phyloP scores from a whole-genome alignment of 2,888 invertebrate species.

The Girardia tigrina region DNA sequence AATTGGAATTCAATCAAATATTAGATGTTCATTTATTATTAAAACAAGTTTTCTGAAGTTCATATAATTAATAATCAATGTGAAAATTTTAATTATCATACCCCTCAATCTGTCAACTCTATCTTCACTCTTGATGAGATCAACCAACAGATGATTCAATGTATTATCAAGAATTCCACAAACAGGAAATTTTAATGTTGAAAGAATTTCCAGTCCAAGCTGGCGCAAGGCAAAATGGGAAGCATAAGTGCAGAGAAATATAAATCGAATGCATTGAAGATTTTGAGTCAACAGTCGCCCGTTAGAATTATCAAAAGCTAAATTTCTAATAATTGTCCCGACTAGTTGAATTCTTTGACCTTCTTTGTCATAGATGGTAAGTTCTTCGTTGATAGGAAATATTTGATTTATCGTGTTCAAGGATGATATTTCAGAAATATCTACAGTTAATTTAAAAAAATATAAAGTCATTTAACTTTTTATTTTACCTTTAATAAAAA shows the following conservation, averaged over 20 bases:
- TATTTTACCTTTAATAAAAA: constrained; percentile 28
- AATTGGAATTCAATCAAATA: too few species aligned
- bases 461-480: too few species aligned
- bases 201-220: constrained; percentile 76
- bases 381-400: constrained; percentile 46
- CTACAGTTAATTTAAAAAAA: neutral
- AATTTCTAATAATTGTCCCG: constrained; percentile 34
- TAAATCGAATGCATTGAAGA: constrained; percentile 56
- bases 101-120: constrained; percentile 28
- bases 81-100: too few species aligned
- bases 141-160: neutral
- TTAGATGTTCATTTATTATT: too few species aligned
- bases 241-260: constrained; percentile 72
- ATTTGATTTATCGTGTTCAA: constrained; percentile 37
- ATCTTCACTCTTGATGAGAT: constrained; percentile 23
- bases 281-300: neutral
- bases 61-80: too few species aligned
- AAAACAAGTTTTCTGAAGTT: too few species aligned
- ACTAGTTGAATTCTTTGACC: constrained; percentile 73
- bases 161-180: neutral
- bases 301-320: constrained; percentile 29
- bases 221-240: constrained; percentile 74
- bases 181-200: constrained; percentile 58
- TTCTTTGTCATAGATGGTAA: constrained; percentile 59
- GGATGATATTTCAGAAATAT: neutral